phyloP scores from a whole-genome alignment of 2,888 invertebrate species.

The Melikaiella ostensackeni region DNA sequence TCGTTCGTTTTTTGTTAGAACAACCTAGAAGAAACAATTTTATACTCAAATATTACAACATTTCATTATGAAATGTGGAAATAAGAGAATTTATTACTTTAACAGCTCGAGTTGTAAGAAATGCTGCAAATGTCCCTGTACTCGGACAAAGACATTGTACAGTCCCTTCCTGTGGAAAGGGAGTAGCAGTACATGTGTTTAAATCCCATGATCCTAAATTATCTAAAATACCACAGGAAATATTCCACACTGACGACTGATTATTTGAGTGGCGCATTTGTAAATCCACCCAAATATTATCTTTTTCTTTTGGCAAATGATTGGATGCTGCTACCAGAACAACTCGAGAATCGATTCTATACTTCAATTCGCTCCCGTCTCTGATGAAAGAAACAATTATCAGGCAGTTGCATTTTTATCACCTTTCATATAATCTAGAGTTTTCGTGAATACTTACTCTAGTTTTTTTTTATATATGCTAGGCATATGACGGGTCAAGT shows the following conservation, averaged over 20 bases:
- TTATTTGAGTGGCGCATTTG: slow-evolving; percentile 79
- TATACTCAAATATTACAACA: not conserved
- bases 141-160: slow-evolving; percentile 82
- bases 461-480: slow-evolving; percentile 81
- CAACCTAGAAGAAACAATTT: slow-evolving; percentile 59
- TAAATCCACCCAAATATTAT: slow-evolving; percentile 77
- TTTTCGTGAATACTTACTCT: slow-evolving; percentile 78
- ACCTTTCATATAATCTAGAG: not conserved
- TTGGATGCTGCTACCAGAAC: slow-evolving; percentile 74
- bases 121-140: slow-evolving; percentile 82
- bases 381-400: slow-evolving; percentile 71
- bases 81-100: slow-evolving; percentile 60
- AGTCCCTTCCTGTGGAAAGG: slow-evolving; percentile 60
- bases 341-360: slow-evolving; percentile 82
- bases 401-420: not conserved
- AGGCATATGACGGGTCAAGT: slow-evolving; percentile 82
- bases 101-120: slow-evolving; percentile 79
- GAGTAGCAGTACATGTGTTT: slow-evolving; percentile 79
- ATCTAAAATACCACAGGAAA: slow-evolving; percentile 78
- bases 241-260: slow-evolving; percentile 76
- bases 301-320: slow-evolving; percentile 55
- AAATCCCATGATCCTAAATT: slow-evolving; percentile 81
- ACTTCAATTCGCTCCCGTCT: slow-evolving; percentile 84
- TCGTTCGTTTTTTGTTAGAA: slow-evolving; percentile 66
- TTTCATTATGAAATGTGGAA: slow-evolving; percentile 30